phyloP scores from a whole-genome alignment of 1,140 invertebrate species.

The Cyclina sinensis region DNA sequence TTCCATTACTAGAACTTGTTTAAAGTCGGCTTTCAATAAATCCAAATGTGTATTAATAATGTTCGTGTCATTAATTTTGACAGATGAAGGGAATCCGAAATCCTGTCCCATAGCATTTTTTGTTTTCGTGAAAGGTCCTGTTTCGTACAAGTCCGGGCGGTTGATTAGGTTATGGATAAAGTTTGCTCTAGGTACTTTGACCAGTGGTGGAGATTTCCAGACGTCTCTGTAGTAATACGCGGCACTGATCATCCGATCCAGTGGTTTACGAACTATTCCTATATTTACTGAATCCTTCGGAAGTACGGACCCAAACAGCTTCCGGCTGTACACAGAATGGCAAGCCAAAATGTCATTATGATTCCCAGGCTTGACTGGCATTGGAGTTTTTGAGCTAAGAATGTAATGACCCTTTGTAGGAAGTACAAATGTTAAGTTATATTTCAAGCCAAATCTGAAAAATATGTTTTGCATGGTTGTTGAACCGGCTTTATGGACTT shows the following conservation, averaged over 20 bases:
- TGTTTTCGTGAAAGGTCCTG: not conserved
- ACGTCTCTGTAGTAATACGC: not conserved
- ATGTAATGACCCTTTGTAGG: conserved; percentile 75
- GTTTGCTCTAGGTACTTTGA: not conserved
- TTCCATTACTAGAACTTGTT: not conserved
- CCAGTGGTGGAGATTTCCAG: not conserved
- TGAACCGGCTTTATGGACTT: conserved; percentile 88
- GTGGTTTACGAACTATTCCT: conserved; percentile 75
- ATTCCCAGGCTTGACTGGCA: not conserved
- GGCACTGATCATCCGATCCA: too few species aligned
- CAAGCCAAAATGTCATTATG: conserved; percentile 16
- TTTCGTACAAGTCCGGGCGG: not conserved
- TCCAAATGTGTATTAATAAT: not conserved
- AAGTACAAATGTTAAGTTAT: conserved; percentile 87
- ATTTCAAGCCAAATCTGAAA: conserved; percentile 86
- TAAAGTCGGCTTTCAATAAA: not conserved
- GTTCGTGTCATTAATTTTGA: not conserved
- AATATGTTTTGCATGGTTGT: too few species aligned
- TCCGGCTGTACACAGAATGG: conserved; percentile 70
- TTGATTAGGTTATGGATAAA: not conserved
- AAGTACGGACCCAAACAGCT: conserved; percentile 58
- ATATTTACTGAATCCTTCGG: conserved; percentile 71
- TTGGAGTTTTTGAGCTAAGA: too few species aligned
- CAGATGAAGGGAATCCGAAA: not conserved
- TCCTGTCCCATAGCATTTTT: not conserved